phyloP scores from a whole-genome alignment of 2,113 vertebrate species.

The Laticauda laticaudata region DNA sequence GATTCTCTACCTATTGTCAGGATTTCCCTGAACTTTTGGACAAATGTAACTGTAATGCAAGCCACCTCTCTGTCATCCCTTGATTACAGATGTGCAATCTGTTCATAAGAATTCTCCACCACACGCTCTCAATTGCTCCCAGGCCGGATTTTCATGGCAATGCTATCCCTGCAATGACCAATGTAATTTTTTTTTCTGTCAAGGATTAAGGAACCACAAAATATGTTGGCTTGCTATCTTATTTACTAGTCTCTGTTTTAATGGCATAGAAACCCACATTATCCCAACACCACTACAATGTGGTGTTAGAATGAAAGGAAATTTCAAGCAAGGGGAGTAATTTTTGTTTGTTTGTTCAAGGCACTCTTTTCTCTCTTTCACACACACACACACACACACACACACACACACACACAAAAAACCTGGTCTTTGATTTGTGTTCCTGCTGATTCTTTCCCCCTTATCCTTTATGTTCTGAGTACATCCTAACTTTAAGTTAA shows the following conservation, averaged over 20 bases:
- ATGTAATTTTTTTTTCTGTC: constrained; percentile 22
- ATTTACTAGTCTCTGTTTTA: constrained; percentile 49
- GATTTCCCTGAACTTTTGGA: neutral
- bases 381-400: neutral
- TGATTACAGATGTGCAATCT: neutral
- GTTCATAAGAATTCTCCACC: neutral
- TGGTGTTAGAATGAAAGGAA: constrained; percentile 57
- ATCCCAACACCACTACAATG: constrained; percentile 30
- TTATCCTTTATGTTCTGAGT: constrained; percentile 42
- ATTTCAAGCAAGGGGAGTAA: constrained; percentile 42
- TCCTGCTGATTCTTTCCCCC: constrained; percentile 39
- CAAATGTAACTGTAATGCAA: neutral
- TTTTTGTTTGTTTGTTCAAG: neutral
- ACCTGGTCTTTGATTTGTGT: constrained; percentile 40
- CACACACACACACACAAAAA: no score
- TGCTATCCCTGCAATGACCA: constrained; percentile 38
- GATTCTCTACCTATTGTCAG: neutral
- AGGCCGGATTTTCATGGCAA: constrained; percentile 39
- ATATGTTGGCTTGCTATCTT: constrained; percentile 14
- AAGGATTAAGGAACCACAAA: constrained; percentile 34
- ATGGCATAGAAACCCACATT: constrained; percentile 34
- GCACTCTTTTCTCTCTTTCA: neutral
- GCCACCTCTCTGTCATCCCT: neutral
- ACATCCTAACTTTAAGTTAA: constrained; percentile 49
- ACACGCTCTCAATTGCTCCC: neutral